A percentile compares a stretch with the other conserved stretches of the same genome.
Conservation (phyloP, 1,140 invertebrate species). For the Tetraneura akinire region DNA sequence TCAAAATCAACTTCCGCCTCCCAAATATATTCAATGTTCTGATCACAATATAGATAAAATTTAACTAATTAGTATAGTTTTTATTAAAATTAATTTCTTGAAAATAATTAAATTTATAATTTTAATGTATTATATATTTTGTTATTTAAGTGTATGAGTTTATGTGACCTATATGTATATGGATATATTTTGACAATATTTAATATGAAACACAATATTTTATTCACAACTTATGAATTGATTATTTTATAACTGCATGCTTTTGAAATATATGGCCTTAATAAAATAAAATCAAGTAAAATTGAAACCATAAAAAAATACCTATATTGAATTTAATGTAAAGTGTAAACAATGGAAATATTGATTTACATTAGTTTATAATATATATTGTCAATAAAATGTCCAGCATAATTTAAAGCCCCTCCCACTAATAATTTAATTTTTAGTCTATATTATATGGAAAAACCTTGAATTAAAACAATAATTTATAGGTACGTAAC, state of each 20-base stretch:
- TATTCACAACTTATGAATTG: neutral
- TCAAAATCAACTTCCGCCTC: too few relatives aligned
- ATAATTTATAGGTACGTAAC: too few relatives aligned
- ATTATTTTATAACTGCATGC: neutral
- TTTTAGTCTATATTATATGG: neutral
- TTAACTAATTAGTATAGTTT: too few relatives aligned
- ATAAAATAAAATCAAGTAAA: neutral
- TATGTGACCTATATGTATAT: too few relatives aligned
- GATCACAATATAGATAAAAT: too few relatives aligned
- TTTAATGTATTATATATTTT: too few relatives aligned
- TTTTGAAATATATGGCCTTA: neutral
- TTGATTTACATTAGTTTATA: neutral
- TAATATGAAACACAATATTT: neutral
- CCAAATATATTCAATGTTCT: too few relatives aligned
- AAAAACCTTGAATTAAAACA: neutral
- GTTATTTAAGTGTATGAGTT: too few relatives aligned
- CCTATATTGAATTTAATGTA: neutral
- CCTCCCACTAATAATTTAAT: neutral
- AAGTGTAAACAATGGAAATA: neutral
- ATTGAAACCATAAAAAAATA: neutral
- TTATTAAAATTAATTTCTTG: too few relatives aligned
- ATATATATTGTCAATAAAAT: conserved; percentile 6
- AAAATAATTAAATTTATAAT: too few relatives aligned
- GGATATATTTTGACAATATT: too few relatives aligned
- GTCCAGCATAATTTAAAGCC: neutral